phyloP scores from a whole-genome alignment of 2,888 invertebrate species.

The Ariolimax columbianus region DNA sequence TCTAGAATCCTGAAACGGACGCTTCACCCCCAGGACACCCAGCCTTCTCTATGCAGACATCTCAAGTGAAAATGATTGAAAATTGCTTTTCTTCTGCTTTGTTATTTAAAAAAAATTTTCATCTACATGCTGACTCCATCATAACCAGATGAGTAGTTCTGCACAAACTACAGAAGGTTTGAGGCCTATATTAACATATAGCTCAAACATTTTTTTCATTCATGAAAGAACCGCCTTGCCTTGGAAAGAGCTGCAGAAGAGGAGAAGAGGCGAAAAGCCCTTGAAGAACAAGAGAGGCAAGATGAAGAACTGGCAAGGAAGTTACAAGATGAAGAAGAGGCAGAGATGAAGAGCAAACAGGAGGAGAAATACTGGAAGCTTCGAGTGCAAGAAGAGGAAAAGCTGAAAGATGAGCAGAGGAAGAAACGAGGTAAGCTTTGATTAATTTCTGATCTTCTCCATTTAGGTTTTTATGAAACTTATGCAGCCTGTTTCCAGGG shows the following conservation, averaged over 20 bases:
- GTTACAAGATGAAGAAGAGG: constrained; percentile 66
- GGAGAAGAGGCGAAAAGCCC: constrained; percentile 56
- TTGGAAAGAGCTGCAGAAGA: constrained; percentile 46
- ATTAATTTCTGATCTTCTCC: not conserved
- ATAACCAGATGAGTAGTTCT: not conserved
- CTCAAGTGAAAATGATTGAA: too few species aligned
- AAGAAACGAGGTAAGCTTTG: constrained; percentile 32
- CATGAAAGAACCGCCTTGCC: not conserved
- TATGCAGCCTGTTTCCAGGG: too few species aligned
- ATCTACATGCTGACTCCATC: too few species aligned
- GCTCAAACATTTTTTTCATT: not conserved
- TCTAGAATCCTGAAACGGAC: too few species aligned
- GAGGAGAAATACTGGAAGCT: constrained; percentile 68
- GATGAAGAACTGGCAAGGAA: constrained; percentile 54
- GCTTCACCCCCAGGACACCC: too few species aligned
- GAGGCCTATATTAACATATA: too few species aligned
- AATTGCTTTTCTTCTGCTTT: too few species aligned
- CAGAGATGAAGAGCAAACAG: constrained; percentile 67
- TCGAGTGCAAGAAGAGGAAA: constrained; percentile 65
- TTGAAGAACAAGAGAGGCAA: constrained; percentile 63
- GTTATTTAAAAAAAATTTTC: not conserved
- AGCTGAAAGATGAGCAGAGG: constrained; percentile 52
- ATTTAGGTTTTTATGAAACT: not conserved
- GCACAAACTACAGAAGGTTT: too few species aligned
- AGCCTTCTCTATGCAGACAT: too few species aligned